A percentile compares a stretch with the other conserved stretches of the same genome.
Evolutionary conservation across 2,113 vertebrate species (phyloP).

Genomic region (Hepsetus odoe): DNA sequence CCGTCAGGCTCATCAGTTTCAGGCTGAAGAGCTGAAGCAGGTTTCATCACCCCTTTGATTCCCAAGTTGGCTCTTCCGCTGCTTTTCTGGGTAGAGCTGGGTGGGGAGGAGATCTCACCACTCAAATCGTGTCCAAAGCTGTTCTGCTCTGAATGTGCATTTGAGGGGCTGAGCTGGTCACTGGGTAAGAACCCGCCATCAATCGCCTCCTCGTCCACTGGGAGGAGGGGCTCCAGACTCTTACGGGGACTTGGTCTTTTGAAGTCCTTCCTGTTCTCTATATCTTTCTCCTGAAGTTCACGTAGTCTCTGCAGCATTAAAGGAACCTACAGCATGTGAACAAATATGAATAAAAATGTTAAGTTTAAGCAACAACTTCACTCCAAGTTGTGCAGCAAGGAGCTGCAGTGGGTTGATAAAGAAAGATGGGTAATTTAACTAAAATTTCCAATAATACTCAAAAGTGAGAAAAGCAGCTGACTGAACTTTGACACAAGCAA

Average conservation of each 20-base stretch:
- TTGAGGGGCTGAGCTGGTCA: not conserved
- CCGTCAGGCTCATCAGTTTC: constrained; percentile 57
- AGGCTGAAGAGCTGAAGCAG: constrained; percentile 67
- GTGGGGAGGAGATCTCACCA: constrained; percentile 80
- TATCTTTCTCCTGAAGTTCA: constrained; percentile 90
- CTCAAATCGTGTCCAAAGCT: constrained; percentile 1
- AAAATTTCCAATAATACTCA: not conserved
- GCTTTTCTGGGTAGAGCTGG: constrained; percentile 81
- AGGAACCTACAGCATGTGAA: constrained; percentile 87
- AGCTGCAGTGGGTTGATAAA: too few relatives aligned
- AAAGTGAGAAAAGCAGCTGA: not conserved
- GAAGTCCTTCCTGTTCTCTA: constrained; percentile 83
- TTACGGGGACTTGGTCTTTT: constrained; percentile 90
- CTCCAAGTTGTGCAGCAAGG: too few relatives aligned
- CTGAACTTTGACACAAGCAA: not conserved
- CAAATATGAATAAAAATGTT: too few relatives aligned
- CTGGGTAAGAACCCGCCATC: constrained; percentile 83
- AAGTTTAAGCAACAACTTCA: too few relatives aligned
- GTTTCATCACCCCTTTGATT: constrained; percentile 79
- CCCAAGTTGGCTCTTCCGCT: constrained; percentile 82
- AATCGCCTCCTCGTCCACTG: constrained; percentile 93
- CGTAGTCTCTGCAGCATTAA: constrained; percentile 91
- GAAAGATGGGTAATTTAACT: too few relatives aligned
- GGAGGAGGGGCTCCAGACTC: constrained; percentile 81
- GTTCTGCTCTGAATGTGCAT: constrained; percentile 1